Percentiles rank a stretch among this genome's conserved stretches.
Evolutionary conservation across 2,113 vertebrate species (phyloP).

Genomic region (Sander vitreus): DNA sequence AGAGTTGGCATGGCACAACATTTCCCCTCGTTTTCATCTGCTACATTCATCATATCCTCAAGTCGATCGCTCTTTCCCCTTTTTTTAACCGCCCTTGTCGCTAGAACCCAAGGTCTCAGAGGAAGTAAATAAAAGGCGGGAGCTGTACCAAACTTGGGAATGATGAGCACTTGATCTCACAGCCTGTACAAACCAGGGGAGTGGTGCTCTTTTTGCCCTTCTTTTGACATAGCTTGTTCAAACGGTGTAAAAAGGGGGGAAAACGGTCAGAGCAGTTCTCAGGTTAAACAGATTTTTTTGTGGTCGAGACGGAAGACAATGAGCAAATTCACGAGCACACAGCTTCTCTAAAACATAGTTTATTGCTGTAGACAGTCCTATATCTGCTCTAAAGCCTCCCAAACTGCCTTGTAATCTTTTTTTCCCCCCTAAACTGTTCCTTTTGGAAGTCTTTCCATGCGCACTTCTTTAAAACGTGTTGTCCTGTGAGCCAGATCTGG

Average conservation of each 20-base stretch:
- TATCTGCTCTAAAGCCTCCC: background rate
- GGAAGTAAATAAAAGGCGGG: conserved; percentile 61
- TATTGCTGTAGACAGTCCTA: background rate
- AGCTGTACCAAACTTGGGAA: conserved; percentile 2
- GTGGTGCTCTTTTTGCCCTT: background rate
- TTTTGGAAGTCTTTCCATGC: background rate
- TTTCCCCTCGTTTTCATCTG: conserved; percentile 76
- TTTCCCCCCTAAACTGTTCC: background rate
- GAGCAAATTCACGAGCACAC: background rate
- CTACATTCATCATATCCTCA: conserved; percentile 70
- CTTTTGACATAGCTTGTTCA: conserved; percentile 9
- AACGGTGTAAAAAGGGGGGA: background rate
- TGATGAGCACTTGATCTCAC: conserved; percentile 41
- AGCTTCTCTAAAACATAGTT: background rate
- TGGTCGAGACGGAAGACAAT: conserved; percentile 10
- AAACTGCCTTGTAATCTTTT: too few species aligned
- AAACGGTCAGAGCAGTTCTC: background rate
- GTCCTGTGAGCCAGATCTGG: background rate
- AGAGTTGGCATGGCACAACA: conserved; percentile 78
- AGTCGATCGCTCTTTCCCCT: conserved; percentile 25
- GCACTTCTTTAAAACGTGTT: background rate
- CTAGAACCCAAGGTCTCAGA: conserved; percentile 19
- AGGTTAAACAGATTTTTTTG: background rate
- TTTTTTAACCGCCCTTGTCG: conserved; percentile 36
- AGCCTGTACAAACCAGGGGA: conserved; percentile 20